phyloP scores from a whole-genome alignment of 2,113 vertebrate genomes.

The Plecturocebus donacophilus region DNA sequence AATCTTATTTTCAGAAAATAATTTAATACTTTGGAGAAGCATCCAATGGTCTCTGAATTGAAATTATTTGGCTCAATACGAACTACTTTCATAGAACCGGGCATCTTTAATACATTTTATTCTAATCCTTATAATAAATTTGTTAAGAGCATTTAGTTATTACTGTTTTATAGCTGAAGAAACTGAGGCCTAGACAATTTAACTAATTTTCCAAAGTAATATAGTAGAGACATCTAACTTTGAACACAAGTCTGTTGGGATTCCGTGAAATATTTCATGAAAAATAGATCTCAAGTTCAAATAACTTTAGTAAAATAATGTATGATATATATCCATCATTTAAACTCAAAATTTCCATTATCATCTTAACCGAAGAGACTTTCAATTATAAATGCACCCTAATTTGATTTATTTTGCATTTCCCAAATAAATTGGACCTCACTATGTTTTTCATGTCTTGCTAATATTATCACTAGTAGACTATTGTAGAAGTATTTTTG shows the following conservation, averaged over 20 bases:
- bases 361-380: not conserved
- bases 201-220: not conserved
- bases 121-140: not conserved
- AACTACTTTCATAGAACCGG: not conserved
- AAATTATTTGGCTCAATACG: not conserved
- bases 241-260: not conserved
- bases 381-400: not conserved
- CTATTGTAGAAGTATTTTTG: not conserved
- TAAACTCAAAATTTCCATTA: not conserved
- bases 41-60: not conserved
- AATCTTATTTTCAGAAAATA: constrained; percentile 2
- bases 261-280: not conserved
- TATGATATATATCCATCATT: not conserved
- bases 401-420: not conserved
- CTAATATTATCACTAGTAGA: not conserved
- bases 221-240: not conserved
- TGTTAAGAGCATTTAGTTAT: not conserved
- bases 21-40: not conserved
- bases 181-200: not conserved
- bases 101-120: not conserved
- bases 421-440: not conserved
- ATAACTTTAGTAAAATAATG: not conserved
- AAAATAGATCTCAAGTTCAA: not conserved
- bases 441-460: not conserved
- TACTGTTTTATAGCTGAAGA: not conserved